phyloP scores from a whole-genome alignment of 2,113 vertebrate genomes.

The Polypterus senegalus region DNA sequence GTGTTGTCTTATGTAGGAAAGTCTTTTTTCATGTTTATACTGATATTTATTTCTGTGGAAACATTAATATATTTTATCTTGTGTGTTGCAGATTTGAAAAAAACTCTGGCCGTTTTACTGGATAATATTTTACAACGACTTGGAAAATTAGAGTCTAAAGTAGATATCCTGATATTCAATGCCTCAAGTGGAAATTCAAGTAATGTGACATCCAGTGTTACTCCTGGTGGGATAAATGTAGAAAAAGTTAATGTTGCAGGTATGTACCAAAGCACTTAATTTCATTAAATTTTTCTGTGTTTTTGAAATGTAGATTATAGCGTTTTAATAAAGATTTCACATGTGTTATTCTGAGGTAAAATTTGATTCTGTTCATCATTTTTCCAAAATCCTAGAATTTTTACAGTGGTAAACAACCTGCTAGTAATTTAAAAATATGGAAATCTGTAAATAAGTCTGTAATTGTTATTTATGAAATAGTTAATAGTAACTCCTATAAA shows the following conservation, averaged over 20 bases:
- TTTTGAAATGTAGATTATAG: neutral
- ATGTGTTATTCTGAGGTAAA: no score
- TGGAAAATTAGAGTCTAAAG: conserved; percentile 86
- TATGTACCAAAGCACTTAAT: conserved; percentile 30
- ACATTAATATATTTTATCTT: conserved; percentile 18
- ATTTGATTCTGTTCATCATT: no score
- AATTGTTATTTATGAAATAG: neutral
- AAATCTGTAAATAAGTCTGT: neutral
- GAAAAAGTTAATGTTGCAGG: conserved; percentile 95
- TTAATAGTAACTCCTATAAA: no score
- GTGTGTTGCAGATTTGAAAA: conserved; percentile 76
- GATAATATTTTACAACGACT: conserved; percentile 94
- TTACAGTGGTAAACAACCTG: neutral
- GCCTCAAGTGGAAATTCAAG: conserved; percentile 78
- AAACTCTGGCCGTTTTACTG: conserved; percentile 88
- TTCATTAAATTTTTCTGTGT: neutral
- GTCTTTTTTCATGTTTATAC: no score
- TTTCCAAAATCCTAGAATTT: neutral
- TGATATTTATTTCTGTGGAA: no score
- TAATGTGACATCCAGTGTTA: conserved; percentile 64
- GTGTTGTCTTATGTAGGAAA: no score
- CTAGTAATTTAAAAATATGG: neutral
- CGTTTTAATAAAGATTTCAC: no score
- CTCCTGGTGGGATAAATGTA: conserved; percentile 55
- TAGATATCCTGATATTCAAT: conserved; percentile 85